These are phyloP conservation scores for Xestia ashworthii DNA, from an alignment of 2,888 invertebrate species.

Conservation along the genomic window DNA sequence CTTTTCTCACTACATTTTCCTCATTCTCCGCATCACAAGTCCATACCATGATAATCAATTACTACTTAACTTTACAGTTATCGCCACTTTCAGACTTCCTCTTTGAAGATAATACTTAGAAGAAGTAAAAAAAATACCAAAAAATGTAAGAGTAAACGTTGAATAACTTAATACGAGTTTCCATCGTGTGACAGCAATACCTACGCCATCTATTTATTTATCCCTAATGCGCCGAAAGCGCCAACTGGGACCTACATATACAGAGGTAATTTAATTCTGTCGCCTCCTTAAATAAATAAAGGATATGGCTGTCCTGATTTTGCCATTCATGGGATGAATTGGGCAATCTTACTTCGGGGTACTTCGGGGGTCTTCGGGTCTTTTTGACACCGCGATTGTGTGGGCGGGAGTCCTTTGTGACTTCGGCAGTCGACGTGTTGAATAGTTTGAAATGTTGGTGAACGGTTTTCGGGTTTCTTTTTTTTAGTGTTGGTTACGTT, in stretches of 20 bases:
- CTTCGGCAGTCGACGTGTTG: constrained; percentile 47
- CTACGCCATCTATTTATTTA: constrained; percentile 17
- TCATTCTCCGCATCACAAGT: no score
- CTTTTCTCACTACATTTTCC: no score
- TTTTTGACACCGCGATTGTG: constrained; percentile 68
- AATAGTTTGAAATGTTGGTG: constrained; percentile 25
- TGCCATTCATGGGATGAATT: constrained; percentile 77
- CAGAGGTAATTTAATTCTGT: constrained; percentile 71
- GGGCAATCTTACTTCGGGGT: constrained; percentile 72
- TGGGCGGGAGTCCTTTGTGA: constrained; percentile 62
- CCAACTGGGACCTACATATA: constrained; percentile 26
- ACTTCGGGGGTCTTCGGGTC: constrained; percentile 56
- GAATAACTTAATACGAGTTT: background rate
- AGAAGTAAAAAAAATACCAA: background rate
- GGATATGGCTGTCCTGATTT: constrained; percentile 72
- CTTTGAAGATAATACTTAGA: no score
- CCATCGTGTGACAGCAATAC: background rate
- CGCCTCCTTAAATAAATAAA: constrained; percentile 73
- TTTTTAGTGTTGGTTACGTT: constrained; percentile 3
- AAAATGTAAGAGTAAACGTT: background rate
- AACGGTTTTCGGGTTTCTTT: background rate
- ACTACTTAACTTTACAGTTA: no score
- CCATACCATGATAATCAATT: no score
- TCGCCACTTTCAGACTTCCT: no score
- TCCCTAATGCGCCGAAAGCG: constrained; percentile 22